These are phyloP conservation scores for Lepidurus couesii DNA, from an alignment of 1,140 invertebrate genomes.

Conservation along the genomic window DNA sequence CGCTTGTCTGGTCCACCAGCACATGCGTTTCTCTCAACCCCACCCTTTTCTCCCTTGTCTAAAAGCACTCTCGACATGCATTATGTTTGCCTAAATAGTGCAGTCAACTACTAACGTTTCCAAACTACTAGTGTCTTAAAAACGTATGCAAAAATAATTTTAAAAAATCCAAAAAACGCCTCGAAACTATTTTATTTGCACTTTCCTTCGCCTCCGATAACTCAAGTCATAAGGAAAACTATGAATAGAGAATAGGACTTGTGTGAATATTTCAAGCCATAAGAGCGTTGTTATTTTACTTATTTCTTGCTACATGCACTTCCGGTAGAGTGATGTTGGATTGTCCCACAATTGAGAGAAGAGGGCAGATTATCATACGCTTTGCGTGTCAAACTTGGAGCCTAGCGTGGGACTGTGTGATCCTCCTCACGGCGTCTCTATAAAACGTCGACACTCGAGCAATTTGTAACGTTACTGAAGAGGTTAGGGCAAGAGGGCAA, in stretches of 20 bases:
- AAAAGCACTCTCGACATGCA: too few relatives aligned
- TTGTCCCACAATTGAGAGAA: background rate
- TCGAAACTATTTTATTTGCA: too few relatives aligned
- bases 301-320: background rate
- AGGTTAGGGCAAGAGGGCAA: constrained; percentile 2
- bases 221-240: background rate
- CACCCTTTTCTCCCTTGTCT: too few relatives aligned
- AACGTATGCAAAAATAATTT: too few relatives aligned
- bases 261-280: background rate
- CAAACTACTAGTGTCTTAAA: too few relatives aligned
- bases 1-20: background rate
- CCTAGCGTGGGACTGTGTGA: background rate
- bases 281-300: too few relatives aligned
- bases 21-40: background rate
- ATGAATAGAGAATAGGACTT: background rate
- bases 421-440: background rate
- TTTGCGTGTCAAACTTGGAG: background rate
- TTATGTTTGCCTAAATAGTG: too few relatives aligned
- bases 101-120: too few relatives aligned
- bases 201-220: too few relatives aligned
- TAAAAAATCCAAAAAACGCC: too few relatives aligned
- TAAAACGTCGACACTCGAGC: background rate
- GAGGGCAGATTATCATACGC: background rate
- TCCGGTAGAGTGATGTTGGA: background rate
- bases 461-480: constrained; percentile 11